phyloP scores from a whole-genome alignment of 2,113 vertebrate genomes.

The Myrmecophaga tridactyla region DNA sequence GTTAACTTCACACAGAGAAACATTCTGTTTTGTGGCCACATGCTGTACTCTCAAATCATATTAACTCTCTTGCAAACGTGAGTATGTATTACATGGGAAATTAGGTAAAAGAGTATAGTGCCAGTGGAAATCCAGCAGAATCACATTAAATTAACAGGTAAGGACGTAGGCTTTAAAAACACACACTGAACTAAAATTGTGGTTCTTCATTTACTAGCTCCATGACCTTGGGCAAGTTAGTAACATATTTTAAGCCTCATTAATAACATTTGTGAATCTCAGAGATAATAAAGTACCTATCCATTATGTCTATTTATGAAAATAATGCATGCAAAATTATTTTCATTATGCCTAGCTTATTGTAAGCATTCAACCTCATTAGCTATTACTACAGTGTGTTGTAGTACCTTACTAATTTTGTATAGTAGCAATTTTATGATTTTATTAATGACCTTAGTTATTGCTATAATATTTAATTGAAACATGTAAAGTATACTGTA shows the following conservation, averaged over 20 bases:
- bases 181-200: neutral
- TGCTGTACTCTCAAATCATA: constrained; percentile 27
- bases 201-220: neutral
- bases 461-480: neutral
- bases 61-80: neutral
- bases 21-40: constrained; percentile 36
- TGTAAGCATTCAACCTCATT: neutral
- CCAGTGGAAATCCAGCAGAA: neutral
- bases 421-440: neutral
- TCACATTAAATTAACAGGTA: neutral
- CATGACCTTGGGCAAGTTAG: constrained; percentile 30
- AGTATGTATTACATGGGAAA: neutral
- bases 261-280: neutral
- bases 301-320: neutral
- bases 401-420: neutral
- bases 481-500: neutral
- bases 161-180: neutral
- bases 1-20: constrained; percentile 34
- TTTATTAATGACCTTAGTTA: neutral
- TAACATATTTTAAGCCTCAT: neutral
- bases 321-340: neutral
- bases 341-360: neutral
- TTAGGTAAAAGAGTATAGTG: neutral
- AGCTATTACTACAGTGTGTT: neutral
- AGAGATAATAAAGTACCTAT: neutral